A percentile compares a stretch with the other conserved stretches of the same genome.
Evolutionary conservation across 2,797 vertebrate species (phyloP).

Genomic region (Eulemur coronatus): DNA sequence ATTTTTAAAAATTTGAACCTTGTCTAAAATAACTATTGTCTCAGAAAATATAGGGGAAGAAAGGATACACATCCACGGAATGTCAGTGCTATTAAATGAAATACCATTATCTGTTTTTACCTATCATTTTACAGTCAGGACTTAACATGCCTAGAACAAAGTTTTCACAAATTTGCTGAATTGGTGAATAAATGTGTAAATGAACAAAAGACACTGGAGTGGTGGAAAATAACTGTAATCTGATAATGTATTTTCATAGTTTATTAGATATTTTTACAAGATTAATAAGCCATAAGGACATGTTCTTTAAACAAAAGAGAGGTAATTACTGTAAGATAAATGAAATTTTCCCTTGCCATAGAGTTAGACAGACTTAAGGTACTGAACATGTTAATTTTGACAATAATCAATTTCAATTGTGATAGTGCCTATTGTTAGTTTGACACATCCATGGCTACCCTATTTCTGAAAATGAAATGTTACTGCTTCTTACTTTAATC

Average conservation of each 20-base stretch:
- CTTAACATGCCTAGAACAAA: background rate
- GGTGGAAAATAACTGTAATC: background rate
- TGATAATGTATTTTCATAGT: background rate
- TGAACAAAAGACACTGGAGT: background rate
- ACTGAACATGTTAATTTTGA: slow-evolving; percentile 17
- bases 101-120: background rate
- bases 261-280: slow-evolving; percentile 19
- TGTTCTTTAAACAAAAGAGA: background rate
- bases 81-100: background rate
- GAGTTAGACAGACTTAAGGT: background rate
- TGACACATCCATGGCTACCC: background rate
- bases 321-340: slow-evolving; percentile 11
- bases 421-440: background rate
- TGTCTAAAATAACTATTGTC: background rate
- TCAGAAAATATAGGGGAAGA: background rate
- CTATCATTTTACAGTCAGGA: background rate
- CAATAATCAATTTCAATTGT: background rate
- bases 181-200: background rate
- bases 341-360: background rate
- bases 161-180: background rate
- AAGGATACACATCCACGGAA: background rate
- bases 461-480: slow-evolving; percentile 47
- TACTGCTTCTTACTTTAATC: slow-evolving; percentile 35
- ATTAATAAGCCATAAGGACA: background rate
- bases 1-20: background rate